These are phyloP conservation scores for Luehdorfia chinensis DNA, from an alignment of 1,140 invertebrate species.

Conservation along the genomic window DNA sequence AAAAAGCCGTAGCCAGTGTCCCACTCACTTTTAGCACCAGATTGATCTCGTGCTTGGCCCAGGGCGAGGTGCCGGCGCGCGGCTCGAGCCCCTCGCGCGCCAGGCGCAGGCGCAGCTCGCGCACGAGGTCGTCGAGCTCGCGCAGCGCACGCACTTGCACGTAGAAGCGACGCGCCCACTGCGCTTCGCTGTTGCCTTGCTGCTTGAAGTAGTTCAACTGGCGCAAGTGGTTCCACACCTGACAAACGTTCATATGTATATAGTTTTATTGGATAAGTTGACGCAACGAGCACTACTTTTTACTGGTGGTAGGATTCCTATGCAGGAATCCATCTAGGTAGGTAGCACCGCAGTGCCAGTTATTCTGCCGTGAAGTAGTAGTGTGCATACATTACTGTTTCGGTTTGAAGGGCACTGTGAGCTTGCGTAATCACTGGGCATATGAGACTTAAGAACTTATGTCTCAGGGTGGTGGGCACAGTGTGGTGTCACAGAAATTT, in stretches of 20 bases:
- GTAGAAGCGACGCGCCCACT: slow-evolving; percentile 86
- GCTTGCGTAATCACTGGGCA: no score
- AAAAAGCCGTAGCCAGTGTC: no score
- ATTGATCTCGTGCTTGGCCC: slow-evolving; percentile 72
- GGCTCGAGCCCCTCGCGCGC: slow-evolving; percentile 75
- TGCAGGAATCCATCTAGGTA: no score
- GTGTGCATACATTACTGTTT: no score
- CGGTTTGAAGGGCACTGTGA: no score
- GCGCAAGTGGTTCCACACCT: slow-evolving; percentile 61
- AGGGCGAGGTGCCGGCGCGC: slow-evolving; percentile 34
- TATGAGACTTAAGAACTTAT: no score
- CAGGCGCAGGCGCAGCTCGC: slow-evolving; percentile 83
- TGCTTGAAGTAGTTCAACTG: slow-evolving; percentile 52
- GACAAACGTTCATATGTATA: no score
- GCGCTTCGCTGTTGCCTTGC: slow-evolving; percentile 71
- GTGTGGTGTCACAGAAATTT: no score
- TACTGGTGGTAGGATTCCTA: no score
- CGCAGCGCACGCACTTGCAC: slow-evolving; percentile 85
- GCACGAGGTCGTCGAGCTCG: slow-evolving; percentile 84
- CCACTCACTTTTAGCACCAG: slow-evolving; percentile 83
- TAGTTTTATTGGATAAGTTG: background rate
- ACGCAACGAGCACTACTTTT: background rate
- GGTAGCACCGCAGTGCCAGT: no score
- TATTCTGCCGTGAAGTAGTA: no score
- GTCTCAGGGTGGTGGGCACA: no score